These are phyloP conservation scores for Ameiurus melas DNA, from an alignment of 2,113 vertebrate species.

Conservation along the genomic window DNA sequence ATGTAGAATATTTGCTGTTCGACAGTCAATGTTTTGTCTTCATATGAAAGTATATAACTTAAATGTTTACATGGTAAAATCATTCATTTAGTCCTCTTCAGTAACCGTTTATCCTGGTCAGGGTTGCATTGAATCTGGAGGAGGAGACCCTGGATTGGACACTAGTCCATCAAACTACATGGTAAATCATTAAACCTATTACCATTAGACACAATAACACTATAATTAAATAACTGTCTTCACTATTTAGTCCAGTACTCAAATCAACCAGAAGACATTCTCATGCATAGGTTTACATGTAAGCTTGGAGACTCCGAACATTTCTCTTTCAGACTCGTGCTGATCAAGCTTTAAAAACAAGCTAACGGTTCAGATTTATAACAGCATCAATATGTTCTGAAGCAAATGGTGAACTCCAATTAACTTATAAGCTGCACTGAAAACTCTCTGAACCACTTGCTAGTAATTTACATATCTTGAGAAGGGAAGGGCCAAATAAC, in stretches of 20 bases:
- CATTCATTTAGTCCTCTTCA: neutral
- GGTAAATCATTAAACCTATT: slow-evolving; percentile 45
- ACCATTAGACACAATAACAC: slow-evolving; percentile 56
- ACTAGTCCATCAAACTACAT: neutral
- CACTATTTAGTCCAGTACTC: neutral
- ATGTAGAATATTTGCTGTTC: neutral
- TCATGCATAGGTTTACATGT: neutral
- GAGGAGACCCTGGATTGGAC: neutral
- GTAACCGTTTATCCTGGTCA: neutral
- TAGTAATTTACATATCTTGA: neutral
- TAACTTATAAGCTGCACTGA: neutral
- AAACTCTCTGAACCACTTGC: neutral
- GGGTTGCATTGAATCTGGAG: neutral
- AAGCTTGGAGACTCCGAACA: neutral
- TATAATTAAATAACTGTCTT: slow-evolving; percentile 8
- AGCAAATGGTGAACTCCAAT: neutral
- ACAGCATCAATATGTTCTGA: neutral
- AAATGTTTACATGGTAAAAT: slow-evolving; percentile 71
- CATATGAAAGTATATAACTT: slow-evolving; percentile 20
- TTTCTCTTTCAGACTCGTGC: neutral
- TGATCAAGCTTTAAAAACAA: neutral
- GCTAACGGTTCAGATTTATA: neutral
- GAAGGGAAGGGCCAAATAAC: neutral
- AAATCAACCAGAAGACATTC: neutral
- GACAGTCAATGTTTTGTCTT: slow-evolving; percentile 10